These are phyloP conservation scores for Heterodera carotae DNA, from an alignment of 1,140 invertebrate genomes.

Conservation along the genomic window DNA sequence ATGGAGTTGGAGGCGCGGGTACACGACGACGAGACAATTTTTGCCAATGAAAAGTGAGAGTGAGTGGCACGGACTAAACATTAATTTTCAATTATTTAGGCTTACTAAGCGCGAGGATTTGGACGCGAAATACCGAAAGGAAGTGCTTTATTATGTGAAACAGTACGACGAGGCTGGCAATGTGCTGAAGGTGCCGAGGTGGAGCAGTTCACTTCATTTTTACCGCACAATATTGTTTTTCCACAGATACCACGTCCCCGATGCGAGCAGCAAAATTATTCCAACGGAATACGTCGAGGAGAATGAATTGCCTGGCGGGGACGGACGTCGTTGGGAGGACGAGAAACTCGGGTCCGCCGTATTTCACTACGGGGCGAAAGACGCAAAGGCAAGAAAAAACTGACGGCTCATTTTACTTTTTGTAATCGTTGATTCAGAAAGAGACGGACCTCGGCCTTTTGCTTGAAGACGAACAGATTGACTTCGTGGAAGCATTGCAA, in stretches of 20 bases:
- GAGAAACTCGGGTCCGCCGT: slow-evolving; percentile 91
- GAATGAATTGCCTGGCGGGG: slow-evolving; percentile 86
- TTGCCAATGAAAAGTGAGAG: slow-evolving; percentile 78
- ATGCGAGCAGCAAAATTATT: slow-evolving; percentile 48
- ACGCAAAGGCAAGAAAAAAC: slow-evolving; percentile 71
- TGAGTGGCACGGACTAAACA: too few species aligned
- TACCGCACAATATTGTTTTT: slow-evolving; percentile 24
- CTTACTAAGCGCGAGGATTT: slow-evolving; percentile 82
- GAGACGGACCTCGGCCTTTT: slow-evolving; percentile 88
- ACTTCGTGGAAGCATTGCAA: slow-evolving; percentile 90
- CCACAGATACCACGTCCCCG: slow-evolving; percentile 62
- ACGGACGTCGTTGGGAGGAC: slow-evolving; percentile 96
- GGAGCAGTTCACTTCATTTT: slow-evolving; percentile 65
- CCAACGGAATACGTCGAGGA: slow-evolving; percentile 79
- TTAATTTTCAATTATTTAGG: slow-evolving; percentile 66
- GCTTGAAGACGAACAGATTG: slow-evolving; percentile 87
- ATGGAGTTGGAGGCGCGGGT: slow-evolving; percentile 92
- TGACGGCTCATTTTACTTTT: neutral
- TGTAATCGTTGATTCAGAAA: slow-evolving; percentile 59
- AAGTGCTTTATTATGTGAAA: slow-evolving; percentile 83
- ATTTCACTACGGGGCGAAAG: slow-evolving; percentile 88
- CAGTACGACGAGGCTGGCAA: slow-evolving; percentile 91
- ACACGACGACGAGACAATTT: slow-evolving; percentile 92
- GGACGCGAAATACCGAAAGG: slow-evolving; percentile 86
- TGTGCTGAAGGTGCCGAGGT: slow-evolving; percentile 85